Base-by-base conservation (phyloP, 2,113 vertebrate species). In the Leucopsar rothschildi region DNA sequence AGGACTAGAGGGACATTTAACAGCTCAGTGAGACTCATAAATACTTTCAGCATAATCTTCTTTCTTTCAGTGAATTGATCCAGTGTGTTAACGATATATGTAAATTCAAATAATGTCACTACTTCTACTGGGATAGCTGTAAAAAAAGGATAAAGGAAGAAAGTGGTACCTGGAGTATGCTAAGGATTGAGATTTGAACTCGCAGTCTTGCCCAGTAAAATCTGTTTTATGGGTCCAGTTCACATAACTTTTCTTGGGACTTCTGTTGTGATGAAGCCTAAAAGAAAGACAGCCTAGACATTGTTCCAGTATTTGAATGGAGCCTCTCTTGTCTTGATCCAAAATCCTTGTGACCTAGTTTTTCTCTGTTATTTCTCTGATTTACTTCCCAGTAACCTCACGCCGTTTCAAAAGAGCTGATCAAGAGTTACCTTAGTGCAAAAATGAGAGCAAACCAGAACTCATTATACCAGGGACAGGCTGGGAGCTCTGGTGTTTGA, bases 331-430 rank as follows among this genome's bases (percentile, higher is more conserved):
- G 65, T 78, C 75, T 92, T 2, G 0, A 83, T 83, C 69, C 80
- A 79, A 84, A 86, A 60, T 82, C 45, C 56, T 70, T 83, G 49
- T 91, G 88, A 78, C 80, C 90, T 84, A 73, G 37, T 88, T 97
- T 90, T 93, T 40, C 52, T 91, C 90, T 85, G 40, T 87, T 92
- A 75, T 44, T 90, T 93, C 45, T 70, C 82, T 70, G 59, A 2
- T 83, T 87, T 78, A 75, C 70, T 95, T 92, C 72, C 49, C 71
- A 76, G 66, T 89, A 88, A 83, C 78, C 80, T 90, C 6, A 0
- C 2, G 0, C 35, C 88, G 52, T 66, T 92, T 94, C 71, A 94
- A 35, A 93, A 86, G 76, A 91, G 52, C 37, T 77, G 79, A 77
- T 85, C 70, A 70, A 52, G 63, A 93, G 76, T 86, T 88, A 82